Conservation (phyloP, 2,888 invertebrate genomes). For the Branchinecta sandiegonensis region DNA sequence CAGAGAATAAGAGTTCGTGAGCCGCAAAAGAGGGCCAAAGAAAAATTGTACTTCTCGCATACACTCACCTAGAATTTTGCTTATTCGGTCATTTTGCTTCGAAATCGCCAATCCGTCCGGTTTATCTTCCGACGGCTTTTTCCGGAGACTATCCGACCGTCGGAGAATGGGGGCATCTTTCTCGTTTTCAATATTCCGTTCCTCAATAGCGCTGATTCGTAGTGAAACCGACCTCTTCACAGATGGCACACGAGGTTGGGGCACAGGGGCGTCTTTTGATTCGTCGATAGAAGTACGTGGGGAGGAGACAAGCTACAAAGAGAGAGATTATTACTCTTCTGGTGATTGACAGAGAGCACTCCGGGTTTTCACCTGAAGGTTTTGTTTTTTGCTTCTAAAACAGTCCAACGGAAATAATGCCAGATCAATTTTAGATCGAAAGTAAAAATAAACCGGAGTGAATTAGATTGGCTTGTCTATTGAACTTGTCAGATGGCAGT, state of each 20-base stretch:
- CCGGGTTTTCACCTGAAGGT: no score
- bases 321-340: not conserved
- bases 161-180: not conserved
- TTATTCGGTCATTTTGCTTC: no score
- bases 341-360: no score
- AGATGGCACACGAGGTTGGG: not conserved
- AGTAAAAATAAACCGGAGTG: no score
- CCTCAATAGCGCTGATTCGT: not conserved
- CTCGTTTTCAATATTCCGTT: not conserved
- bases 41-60: conserved; percentile 6
- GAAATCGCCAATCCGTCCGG: no score
- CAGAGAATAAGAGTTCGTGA: no score
- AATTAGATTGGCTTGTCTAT: no score
- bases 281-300: not conserved
- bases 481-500: no score
- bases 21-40: not conserved
- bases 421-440: no score
- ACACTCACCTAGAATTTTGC: no score
- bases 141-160: not conserved
- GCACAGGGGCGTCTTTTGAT: not conserved
- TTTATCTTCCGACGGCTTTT: not conserved
- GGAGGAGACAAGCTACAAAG: not conserved
- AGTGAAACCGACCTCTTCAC: conserved; percentile 2
- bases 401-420: no score
- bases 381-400: no score